Conservation (phyloP, 2,888 invertebrate species). For the Tupiocoris notatus region DNA sequence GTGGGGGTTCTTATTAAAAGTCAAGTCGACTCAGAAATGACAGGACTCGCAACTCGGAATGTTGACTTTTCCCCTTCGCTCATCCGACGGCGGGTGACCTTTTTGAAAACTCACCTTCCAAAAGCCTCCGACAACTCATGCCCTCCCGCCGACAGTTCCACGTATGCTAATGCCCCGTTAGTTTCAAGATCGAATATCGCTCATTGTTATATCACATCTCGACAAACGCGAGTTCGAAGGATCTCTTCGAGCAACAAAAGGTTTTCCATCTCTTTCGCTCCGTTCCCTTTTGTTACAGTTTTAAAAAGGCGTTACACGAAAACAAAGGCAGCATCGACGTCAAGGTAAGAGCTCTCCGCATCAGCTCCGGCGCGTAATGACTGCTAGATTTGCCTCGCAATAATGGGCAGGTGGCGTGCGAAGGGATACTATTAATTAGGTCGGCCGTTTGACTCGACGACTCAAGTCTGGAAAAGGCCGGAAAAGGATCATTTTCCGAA, state of each 20-base stretch:
- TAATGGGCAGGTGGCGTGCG: constrained; percentile 35
- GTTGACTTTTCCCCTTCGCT: too few species aligned
- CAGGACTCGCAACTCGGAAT: too few species aligned
- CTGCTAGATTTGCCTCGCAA: constrained; percentile 28
- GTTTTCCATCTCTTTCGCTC: constrained; percentile 7
- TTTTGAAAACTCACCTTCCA: too few species aligned
- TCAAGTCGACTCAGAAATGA: too few species aligned
- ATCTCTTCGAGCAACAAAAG: constrained; percentile 3
- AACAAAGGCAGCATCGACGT: not conserved
- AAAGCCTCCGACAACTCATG: not conserved
- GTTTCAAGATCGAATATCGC: constrained; percentile 14
- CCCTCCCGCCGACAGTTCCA: not conserved
- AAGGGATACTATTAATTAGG: constrained; percentile 29
- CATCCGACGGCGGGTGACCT: too few species aligned
- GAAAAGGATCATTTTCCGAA: constrained; percentile 34
- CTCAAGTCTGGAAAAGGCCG: not conserved
- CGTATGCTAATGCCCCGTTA: constrained; percentile 34
- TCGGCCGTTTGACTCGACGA: not conserved
- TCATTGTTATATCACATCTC: constrained; percentile 37
- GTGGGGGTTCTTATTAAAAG: too few species aligned
- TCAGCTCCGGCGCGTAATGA: constrained; percentile 11
- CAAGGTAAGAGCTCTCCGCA: not conserved
- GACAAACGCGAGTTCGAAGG: not conserved
- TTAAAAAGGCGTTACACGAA: constrained; percentile 4
- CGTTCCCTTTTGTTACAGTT: not conserved